A percentile compares a stretch with the other conserved stretches of the same genome.
Evolutionary conservation across 1,140 invertebrate species (phyloP).

Genomic region (Drosophila lacertosa): DNA sequence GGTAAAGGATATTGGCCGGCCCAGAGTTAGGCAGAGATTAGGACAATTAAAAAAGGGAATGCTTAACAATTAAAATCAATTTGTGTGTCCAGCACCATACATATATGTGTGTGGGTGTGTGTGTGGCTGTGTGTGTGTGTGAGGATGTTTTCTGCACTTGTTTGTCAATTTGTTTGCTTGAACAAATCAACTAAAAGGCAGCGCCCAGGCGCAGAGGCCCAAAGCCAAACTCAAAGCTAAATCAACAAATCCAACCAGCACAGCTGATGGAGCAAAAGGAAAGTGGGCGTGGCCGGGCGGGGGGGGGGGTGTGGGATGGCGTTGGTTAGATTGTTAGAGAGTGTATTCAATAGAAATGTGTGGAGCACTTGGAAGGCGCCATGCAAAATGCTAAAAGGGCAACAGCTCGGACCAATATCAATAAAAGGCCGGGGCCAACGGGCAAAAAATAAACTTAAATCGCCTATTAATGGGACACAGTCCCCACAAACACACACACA

Average conservation of each 20-base stretch:
- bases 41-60: conserved; percentile 81
- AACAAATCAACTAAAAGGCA: conserved; percentile 74
- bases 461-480: conserved; percentile 68
- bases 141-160: conserved; percentile 32
- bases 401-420: conserved; percentile 47
- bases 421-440: conserved; percentile 66
- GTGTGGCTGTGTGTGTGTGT: background rate
- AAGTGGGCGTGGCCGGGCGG: background rate
- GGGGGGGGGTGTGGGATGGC: background rate
- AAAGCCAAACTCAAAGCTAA: conserved; percentile 57
- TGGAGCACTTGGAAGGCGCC: conserved; percentile 24
- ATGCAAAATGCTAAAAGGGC: conserved; percentile 11
- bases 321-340: background rate
- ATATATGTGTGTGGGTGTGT: background rate
- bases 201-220: conserved; percentile 32
- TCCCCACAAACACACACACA: background rate
- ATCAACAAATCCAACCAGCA: conserved; percentile 42
- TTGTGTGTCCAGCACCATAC: conserved; percentile 51
- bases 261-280: background rate
- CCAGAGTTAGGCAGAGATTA: conserved; percentile 69
- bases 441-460: conserved; percentile 79
- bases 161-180: conserved; percentile 78
- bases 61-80: conserved; percentile 82
- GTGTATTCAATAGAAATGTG: conserved; percentile 30
- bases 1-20: conserved; percentile 69